Base-by-base conservation (phyloP, 2,888 invertebrate species). In the Caenorhabditis afra region DNA sequence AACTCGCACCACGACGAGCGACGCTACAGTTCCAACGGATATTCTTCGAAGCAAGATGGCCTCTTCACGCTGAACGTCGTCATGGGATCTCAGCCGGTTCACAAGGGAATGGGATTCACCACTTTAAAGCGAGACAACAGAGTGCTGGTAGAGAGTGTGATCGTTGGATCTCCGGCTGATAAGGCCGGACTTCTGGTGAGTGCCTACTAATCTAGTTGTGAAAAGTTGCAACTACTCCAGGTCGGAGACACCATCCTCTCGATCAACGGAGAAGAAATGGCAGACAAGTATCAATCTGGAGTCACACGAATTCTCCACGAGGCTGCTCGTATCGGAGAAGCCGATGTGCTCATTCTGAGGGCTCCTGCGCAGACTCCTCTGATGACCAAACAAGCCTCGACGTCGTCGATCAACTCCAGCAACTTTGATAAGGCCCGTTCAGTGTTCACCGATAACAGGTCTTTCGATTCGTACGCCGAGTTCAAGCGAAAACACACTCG, bases 41-140 rank as follows among this genome's bases (percentile, higher is more conserved):
- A 29, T 5, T 16, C 23, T 16, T 64, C 73, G 7, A 73, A 57
- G 39, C 41, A 65, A 55, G 81, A 79, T 35, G 82, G 81, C 4
- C 61, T 79, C 41, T 78, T 82, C 53, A 73, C 77, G 37, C 58
- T 82, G 59, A 73, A 80, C 16, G 59, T 82, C n/a, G 70, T 79
- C 12, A 82, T 83, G 81, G 82, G 81, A 12, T 77, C 81, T 1
- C 80, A 81, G 47, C 82, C 82, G 12, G 81, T 83, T 16, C 84
- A 84, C 58, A 84, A 84, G 44, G 91, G 91, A 7, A 91, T 91
- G 85, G 91, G 91, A 3, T 91, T 91, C 78, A 87, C 87, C 1
- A 58, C 91, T 22, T 75, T 80, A 0, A 91, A 90, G 20, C 90
- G 83, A 16, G 91, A 90, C 67, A 82, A 87, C 68, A 83, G 85